These are phyloP conservation scores for Epistrophe eligans DNA, from an alignment of 2,888 invertebrate species.

Conservation along the genomic window DNA sequence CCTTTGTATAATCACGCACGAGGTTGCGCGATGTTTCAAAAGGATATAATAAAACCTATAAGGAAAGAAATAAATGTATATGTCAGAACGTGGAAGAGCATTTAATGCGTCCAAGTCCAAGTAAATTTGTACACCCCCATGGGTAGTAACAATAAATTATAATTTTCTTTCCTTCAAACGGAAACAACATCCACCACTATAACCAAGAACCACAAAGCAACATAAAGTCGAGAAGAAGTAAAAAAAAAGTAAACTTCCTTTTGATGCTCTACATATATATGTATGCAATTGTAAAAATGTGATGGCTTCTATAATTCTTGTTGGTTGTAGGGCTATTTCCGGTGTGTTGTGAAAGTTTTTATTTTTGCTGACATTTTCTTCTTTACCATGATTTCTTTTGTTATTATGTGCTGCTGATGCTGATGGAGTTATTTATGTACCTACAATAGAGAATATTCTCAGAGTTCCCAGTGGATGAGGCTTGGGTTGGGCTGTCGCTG, in stretches of 20 bases:
- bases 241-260: not conserved
- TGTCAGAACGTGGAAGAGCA: constrained; percentile 45
- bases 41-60: constrained; percentile 48
- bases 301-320: constrained; percentile 1
- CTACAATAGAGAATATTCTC: not conserved
- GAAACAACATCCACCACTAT: not conserved
- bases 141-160: constrained; percentile 71
- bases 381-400: constrained; percentile 22
- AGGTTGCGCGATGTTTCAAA: constrained; percentile 39
- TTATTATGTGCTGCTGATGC: not conserved
- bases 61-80: constrained; percentile 41
- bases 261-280: no score
- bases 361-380: constrained; percentile 50
- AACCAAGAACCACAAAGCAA: not conserved
- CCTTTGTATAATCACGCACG: constrained; percentile 67
- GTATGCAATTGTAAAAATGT: constrained; percentile 42
- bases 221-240: not conserved
- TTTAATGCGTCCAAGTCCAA: constrained; percentile 60
- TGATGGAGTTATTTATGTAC: constrained; percentile 21
- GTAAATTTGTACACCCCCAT: constrained; percentile 32
- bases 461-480: constrained; percentile 1
- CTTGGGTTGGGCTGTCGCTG: not conserved
- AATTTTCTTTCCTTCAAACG: constrained; percentile 59
- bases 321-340: constrained; percentile 39
- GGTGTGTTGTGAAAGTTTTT: constrained; percentile 59